Base-by-base conservation (phyloP, 2,888 invertebrate genomes). In the Drosophila lutescens region DNA sequence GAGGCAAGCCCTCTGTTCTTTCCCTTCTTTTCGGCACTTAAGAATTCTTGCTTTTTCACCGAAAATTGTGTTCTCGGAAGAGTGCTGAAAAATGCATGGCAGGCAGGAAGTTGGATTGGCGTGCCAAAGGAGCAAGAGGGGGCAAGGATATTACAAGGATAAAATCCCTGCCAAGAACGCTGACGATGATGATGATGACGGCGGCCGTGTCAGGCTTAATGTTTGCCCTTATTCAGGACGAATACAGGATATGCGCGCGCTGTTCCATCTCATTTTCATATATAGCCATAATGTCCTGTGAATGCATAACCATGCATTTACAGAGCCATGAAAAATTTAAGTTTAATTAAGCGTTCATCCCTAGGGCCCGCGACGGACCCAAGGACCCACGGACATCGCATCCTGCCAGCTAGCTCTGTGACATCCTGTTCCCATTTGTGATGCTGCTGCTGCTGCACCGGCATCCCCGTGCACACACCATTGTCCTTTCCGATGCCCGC, bases 301-400 rank as follows among this genome's bases (percentile, higher is more conserved):
- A 69, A 66, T 70, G 58, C 60, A 58, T 44, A 44, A 50, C 73
- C 73, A 43, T 71, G 71, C 71, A 71, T 67, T 70, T 74, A 63
- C 58, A 36, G 49, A 74, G 60, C 71, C 76, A 86, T 88, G 74
- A 88, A 89, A 85, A 80, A 88, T 89, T 88, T 78, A 86, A 80
- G 78, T 76, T 89, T 85, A 89, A 89, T 85, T 89, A 85, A 89
- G 88, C 78, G 73, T 69, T 81, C 71, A 55, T 71, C 84, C 44
- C 41, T 10, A 46, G 67, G 41, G 58, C 56, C 66, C 30, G 2
- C 7, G 30, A 2, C 26, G 30, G 30, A 30, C 84, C 41, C 41
- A 9, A 46, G 67, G 41, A 56, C 56, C 66, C 74, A 71, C 56
- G 76, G 66, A 76, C 69, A 77, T 77, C 61, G 69, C 65, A 71